phyloP scores from a whole-genome alignment of 92 coral and sea anemone species.

The Palythoa grandis region DNA sequence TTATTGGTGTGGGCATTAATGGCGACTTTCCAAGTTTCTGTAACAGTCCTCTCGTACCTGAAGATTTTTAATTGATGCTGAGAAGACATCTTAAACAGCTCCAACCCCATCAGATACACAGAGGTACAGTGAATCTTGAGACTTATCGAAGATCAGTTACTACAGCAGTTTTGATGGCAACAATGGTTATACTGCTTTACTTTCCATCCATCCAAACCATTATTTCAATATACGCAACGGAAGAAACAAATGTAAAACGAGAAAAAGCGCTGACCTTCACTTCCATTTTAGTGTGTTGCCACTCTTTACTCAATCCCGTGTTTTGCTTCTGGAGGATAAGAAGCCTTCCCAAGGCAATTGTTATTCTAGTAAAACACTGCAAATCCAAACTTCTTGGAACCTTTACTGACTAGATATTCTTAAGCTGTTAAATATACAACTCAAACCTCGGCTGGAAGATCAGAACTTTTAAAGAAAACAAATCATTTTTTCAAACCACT shows the following conservation, averaged over 20 bases:
- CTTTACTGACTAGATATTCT: too few species aligned
- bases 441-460: too few species aligned
- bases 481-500: too few species aligned
- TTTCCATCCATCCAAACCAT: not conserved
- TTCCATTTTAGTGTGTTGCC: not conserved
- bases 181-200: not conserved
- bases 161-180: not conserved
- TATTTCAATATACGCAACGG: not conserved
- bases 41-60: not conserved
- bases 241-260: not conserved
- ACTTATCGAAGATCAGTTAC: not conserved
- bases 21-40: not conserved
- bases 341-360: not conserved
- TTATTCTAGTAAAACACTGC: not conserved
- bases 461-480: too few species aligned
- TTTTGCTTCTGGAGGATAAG: not conserved
- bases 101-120: not conserved
- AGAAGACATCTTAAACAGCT: not conserved
- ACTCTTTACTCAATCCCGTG: not conserved
- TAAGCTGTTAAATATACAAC: too few species aligned
- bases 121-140: not conserved
- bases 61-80: not conserved
- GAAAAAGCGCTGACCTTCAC: not conserved
- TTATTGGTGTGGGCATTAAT: not conserved
- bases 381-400: not conserved